Conservation (phyloP, 23 tunicate species). For the Ciona savignyi region DNA sequence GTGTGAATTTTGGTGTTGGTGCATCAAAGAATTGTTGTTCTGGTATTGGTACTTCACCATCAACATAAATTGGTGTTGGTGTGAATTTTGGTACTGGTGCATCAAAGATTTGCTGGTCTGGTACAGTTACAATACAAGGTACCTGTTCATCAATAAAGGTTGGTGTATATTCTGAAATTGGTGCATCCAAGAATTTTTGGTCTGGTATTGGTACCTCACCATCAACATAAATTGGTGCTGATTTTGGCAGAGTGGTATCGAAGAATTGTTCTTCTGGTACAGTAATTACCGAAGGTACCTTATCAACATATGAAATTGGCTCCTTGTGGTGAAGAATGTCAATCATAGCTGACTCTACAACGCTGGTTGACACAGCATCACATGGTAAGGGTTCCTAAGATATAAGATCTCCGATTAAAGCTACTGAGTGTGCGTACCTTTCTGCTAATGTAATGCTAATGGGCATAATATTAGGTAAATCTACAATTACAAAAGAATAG, state of each 20-base stretch:
- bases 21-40: conserved; percentile 1
- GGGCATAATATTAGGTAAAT: neutral
- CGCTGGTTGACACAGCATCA: neutral
- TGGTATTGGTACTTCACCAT: conserved; percentile 1
- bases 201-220: conserved; percentile 10
- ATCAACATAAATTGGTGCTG: neutral
- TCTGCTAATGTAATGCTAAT: neutral
- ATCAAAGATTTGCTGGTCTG: neutral
- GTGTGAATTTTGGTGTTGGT: conserved; percentile 1
- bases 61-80: conserved; percentile 8
- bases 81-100: conserved; percentile 6
- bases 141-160: neutral
- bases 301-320: neutral
- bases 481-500: neutral
- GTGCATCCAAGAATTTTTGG: neutral
- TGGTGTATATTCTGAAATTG: neutral
- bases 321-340: neutral
- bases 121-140: neutral
- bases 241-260: neutral
- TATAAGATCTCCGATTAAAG: neutral
- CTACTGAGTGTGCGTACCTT: neutral
- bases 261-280: neutral
- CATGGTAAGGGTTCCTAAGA: neutral
- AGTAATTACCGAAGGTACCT: neutral
- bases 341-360: neutral